A percentile compares a stretch with the other conserved stretches of the same genome.
Conservation (phyloP, 2,113 vertebrate species). For the Corythoichthys intestinalis region DNA sequence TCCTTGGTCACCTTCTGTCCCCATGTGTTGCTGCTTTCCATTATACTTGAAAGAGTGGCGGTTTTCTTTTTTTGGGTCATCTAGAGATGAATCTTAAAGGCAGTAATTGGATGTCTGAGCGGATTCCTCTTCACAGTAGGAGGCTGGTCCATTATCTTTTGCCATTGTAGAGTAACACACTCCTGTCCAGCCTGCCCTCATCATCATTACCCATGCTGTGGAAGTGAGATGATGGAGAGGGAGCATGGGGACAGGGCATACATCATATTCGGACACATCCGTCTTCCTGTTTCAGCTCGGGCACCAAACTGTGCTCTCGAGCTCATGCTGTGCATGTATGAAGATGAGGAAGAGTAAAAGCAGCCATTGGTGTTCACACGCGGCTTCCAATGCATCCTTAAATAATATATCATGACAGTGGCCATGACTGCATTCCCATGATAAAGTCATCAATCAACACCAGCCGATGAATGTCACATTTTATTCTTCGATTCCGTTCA, state of each 20-base stretch:
- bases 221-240: conserved; percentile 59
- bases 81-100: conserved; percentile 57
- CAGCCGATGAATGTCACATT: conserved; percentile 61
- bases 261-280: conserved; percentile 67
- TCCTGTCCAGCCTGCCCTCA: conserved; percentile 59
- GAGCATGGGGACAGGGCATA: conserved; percentile 60
- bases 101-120: conserved; percentile 67
- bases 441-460: conserved; percentile 70
- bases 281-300: conserved; percentile 57
- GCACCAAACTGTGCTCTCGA: conserved; percentile 64
- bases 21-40: conserved; percentile 13
- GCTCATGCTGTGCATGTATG: conserved; percentile 39
- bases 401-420: conserved; percentile 69
- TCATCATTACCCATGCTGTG: conserved; percentile 66
- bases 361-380: conserved; percentile 59
- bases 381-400: conserved; percentile 56
- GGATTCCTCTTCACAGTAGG: conserved; percentile 56
- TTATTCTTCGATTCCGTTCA: conserved; percentile 53
- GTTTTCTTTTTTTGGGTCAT: conserved; percentile 50
- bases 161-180: conserved; percentile 56
- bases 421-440: conserved; percentile 54
- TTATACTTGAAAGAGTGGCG: conserved; percentile 38
- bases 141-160: conserved; percentile 68
- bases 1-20: conserved; percentile 24
- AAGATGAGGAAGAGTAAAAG: conserved; percentile 63